Evolutionary conservation across 2,888 invertebrate genomes (phyloP).

Genomic region (Junonia oenone): DNA sequence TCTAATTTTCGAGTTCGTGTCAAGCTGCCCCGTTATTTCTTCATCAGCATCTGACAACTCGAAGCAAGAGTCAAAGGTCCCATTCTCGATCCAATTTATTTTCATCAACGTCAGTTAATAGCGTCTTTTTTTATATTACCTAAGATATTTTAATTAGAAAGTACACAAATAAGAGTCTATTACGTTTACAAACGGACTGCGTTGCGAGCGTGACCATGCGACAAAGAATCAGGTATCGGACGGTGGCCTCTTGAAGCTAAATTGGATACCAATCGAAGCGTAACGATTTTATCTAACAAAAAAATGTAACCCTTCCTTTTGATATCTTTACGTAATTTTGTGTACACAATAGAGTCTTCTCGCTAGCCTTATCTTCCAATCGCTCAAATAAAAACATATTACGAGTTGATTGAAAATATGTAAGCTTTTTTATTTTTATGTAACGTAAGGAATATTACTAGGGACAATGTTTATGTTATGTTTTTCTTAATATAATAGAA

Average conservation of each 20-base stretch:
- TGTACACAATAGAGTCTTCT: constrained; percentile 52
- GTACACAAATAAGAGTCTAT: constrained; percentile 61
- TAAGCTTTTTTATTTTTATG: background rate
- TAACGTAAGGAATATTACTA: too few species aligned
- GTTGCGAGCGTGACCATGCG: constrained; percentile 56
- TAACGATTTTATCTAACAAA: constrained; percentile 64
- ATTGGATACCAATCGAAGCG: constrained; percentile 68
- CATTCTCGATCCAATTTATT: constrained; percentile 48
- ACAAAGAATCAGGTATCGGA: constrained; percentile 58
- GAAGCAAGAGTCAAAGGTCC: constrained; percentile 32
- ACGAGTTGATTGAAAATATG: constrained; percentile 17
- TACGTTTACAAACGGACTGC: constrained; percentile 50
- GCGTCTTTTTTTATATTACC: constrained; percentile 43
- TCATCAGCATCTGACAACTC: constrained; percentile 31
- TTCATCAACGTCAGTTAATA: constrained; percentile 44
- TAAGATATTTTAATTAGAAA: constrained; percentile 65
- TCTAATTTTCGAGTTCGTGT: constrained; percentile 7
- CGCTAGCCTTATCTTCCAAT: constrained; percentile 31
- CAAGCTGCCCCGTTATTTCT: constrained; percentile 26
- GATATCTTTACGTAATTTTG: constrained; percentile 58
- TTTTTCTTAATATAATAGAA: too few species aligned
- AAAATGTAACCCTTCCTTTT: constrained; percentile 53
- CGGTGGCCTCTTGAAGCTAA: constrained; percentile 56
- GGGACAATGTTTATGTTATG: too few species aligned
- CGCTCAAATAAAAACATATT: constrained; percentile 26